A percentile compares a stretch with the other conserved stretches of the same genome.
Conservation (phyloP, 2,113 vertebrate genomes). For the Hylia prasina region DNA sequence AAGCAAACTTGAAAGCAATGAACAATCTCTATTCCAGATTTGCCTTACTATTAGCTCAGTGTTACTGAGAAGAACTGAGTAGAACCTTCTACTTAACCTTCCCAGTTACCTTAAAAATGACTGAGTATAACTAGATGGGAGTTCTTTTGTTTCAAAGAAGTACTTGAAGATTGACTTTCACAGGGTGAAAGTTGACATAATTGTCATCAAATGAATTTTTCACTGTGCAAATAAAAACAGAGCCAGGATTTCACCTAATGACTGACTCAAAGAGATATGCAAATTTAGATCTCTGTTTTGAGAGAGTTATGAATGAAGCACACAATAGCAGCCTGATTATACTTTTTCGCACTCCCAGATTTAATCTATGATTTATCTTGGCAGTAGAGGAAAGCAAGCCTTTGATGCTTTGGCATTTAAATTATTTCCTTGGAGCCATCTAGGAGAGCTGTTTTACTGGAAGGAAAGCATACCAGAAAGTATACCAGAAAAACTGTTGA, state of each 20-base stretch:
- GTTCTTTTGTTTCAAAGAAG: background rate
- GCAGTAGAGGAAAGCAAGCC: background rate
- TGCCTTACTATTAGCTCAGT: background rate
- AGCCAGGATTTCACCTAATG: background rate
- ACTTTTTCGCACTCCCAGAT: conserved; percentile 13
- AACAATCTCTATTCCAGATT: background rate
- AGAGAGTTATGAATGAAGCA: background rate
- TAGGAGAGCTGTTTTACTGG: conserved; percentile 2
- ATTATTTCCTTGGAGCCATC: conserved; percentile 26
- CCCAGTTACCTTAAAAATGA: background rate
- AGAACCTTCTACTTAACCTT: background rate
- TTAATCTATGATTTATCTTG: conserved; percentile 39
- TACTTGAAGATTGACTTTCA: background rate
- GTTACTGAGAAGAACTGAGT: background rate
- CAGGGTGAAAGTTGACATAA: background rate
- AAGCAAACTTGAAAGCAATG: background rate
- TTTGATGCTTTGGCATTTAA: conserved; percentile 56
- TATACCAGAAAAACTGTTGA: background rate
- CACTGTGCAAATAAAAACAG: background rate
- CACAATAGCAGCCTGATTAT: conserved; percentile 4
- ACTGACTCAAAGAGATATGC: background rate
- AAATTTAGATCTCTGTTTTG: background rate
- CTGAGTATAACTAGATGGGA: background rate
- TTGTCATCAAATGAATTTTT: background rate
- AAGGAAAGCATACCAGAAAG: background rate